Base-by-base conservation (phyloP, 2,888 invertebrate genomes). In the Argynnis bischoffii region DNA sequence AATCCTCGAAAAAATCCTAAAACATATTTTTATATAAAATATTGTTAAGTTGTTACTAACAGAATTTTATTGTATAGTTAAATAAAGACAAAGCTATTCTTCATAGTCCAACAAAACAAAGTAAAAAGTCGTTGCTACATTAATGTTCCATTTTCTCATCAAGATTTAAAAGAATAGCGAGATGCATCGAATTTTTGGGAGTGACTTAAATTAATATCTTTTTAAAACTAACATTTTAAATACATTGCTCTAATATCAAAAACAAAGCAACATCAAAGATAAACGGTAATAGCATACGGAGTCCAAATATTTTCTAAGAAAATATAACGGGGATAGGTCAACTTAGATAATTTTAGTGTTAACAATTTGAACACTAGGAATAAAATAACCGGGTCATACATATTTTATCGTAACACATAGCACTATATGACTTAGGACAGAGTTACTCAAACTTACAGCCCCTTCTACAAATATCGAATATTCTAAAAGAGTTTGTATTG, bases 181-280 rank as follows among this genome's bases (percentile, higher is more conserved):
- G 31, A 61, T 18, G 51, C 35, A 51, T 51, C 15, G 35, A 16
- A 41, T 61, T 51, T 61, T 51, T 61, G 50, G 35, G 15, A 51
- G 51, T 35, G 61, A 51, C 61, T 61, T 51, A 15, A 51, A 61
- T 61, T 61, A 61, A 61, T 61, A 15, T 61, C 8, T 61, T 61
- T 18, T 61, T 51, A 41, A 51, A 51, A 61, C 35, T 61, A 41
- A 16, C 16, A 35, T 61, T 61, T 51, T 50, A 31, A 31, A 59
- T 31, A 59, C 48, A n/a, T 48, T n/a, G 26, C 47, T 18, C 2
- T 48, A 48, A 48, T 48, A 57, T 48, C 48, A 48, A 26, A 59
- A 26, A 48, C 15, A 26, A n/a, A 21, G 47, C 47, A 6, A 59
- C 48, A 59, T 59, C 48, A 61, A 51, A 61, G 51, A 35, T 51